phyloP scores from a whole-genome alignment of 2,113 vertebrate genomes.

The Origma solitaria region DNA sequence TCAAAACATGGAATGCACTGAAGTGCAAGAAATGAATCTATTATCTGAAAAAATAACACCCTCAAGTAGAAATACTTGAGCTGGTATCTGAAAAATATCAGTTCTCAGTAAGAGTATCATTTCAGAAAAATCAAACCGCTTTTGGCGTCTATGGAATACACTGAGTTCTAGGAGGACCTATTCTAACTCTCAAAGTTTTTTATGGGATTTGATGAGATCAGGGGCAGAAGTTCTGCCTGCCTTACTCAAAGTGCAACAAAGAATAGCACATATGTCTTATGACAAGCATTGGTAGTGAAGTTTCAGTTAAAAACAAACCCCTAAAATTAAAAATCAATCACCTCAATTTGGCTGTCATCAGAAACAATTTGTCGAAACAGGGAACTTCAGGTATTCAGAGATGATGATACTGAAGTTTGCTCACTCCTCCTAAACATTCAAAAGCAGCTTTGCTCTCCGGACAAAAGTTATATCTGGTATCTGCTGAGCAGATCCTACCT shows the following conservation, averaged over 20 bases:
- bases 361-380: background rate
- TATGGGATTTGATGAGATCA: background rate
- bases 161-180: fast-evolving
- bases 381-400: background rate
- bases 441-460: background rate
- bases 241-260: background rate
- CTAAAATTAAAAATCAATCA: background rate
- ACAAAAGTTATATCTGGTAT: background rate
- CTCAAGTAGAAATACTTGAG: background rate
- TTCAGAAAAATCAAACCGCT: background rate
- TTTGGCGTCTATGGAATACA: background rate
- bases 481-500: background rate
- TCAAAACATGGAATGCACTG: background rate
- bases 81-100: background rate
- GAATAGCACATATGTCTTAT: background rate
- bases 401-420: background rate
- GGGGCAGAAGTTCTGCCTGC: background rate
- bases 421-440: background rate
- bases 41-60: background rate
- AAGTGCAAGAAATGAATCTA: background rate
- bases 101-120: background rate
- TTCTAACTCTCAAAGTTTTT: background rate
- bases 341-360: background rate
- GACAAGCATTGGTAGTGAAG: background rate
- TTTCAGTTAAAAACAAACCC: background rate